A percentile compares a stretch with the other conserved stretches of the same genome.
phyloP scores from a whole-genome alignment of 2,113 vertebrate species.

The Danio rerio region GRCz12tu NC_133190.1:41011001-41011500 shows the following conservation, averaged over 20 bases:
- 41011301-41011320: too few relatives aligned
- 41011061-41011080: slow-evolving; percentile 69
- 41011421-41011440: too few relatives aligned
- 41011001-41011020: slow-evolving; percentile 65
- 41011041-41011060: slow-evolving; percentile 71
- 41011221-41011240: slow-evolving; percentile 77
- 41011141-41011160: slow-evolving; percentile 62
- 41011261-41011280: slow-evolving; percentile 65
- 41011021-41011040: slow-evolving; percentile 73
- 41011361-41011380: too few relatives aligned
- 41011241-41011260: slow-evolving; percentile 66
- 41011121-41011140: neutral
- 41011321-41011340: too few relatives aligned
- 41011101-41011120: neutral
- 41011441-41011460: too few relatives aligned
- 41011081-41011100: slow-evolving; percentile 59
- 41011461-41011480: too few relatives aligned
- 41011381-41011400: too few relatives aligned
- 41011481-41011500: too few relatives aligned
- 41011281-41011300: too few relatives aligned
- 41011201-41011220: slow-evolving; percentile 62
- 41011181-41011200: slow-evolving; percentile 64
- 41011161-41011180: slow-evolving; percentile 74
- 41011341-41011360: too few relatives aligned
- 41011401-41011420: too few relatives aligned